Conservation (phyloP, 2,888 invertebrate species). For the Agrotis ipsilon region DNA sequence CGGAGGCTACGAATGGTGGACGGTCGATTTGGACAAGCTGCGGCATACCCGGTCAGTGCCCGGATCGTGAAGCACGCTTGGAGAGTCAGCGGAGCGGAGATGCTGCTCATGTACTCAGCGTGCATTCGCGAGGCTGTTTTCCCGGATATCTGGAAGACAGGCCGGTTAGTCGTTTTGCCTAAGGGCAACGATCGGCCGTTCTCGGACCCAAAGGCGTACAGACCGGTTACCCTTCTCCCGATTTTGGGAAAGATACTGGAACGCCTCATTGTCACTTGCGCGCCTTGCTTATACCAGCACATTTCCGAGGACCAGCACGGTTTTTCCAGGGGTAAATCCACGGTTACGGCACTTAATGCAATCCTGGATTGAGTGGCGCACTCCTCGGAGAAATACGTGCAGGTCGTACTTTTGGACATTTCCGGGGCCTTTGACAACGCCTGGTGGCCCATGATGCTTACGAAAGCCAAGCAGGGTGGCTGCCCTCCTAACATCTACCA, state of each 20-base stretch:
- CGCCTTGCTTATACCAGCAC: constrained; percentile 16
- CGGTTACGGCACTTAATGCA: constrained; percentile 57
- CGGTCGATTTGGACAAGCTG: constrained; percentile 14
- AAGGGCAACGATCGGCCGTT: constrained; percentile 60
- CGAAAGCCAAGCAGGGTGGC: constrained; percentile 40
- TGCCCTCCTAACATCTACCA: constrained; percentile 58
- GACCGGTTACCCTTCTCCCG: constrained; percentile 66
- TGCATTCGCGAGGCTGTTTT: constrained; percentile 52
- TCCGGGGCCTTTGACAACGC: constrained; percentile 69
- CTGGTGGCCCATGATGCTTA: constrained; percentile 71
- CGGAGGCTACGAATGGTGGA: constrained; percentile 44
- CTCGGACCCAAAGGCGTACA: constrained; percentile 62
- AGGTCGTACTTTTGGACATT: constrained; percentile 63
- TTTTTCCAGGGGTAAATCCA: constrained; percentile 59
- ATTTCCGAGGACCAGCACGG: constrained; percentile 64
- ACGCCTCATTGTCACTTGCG: constrained; percentile 47
- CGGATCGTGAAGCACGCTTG: constrained; percentile 17
- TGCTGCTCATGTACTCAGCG: not conserved
- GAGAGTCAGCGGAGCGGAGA: not conserved
- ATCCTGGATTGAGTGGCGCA: constrained; percentile 13
- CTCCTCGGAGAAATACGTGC: constrained; percentile 50
- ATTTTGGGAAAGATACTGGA: constrained; percentile 66
- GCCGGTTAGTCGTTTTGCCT: constrained; percentile 54
- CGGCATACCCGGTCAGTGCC: not conserved
- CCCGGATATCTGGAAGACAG: constrained; percentile 61